Percentiles rank a stretch among this genome's conserved stretches.
Evolutionary conservation across 64 coral and sea anemone species (phyloP).

Genomic region (Platygyra sinensis): DNA sequence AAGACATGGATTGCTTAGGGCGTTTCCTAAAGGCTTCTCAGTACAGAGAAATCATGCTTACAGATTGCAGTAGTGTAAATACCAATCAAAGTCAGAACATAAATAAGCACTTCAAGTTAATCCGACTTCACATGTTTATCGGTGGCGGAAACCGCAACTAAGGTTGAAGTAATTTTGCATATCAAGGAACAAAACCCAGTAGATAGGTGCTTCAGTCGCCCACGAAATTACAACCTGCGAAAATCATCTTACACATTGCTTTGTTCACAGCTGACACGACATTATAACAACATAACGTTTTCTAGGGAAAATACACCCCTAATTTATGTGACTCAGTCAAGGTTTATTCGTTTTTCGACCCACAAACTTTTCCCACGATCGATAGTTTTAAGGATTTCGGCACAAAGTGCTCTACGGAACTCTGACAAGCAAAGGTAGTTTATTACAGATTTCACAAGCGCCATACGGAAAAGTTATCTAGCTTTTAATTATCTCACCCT

Average conservation of each 20-base stretch:
- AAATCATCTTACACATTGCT: too few species aligned
- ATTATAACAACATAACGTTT: not conserved
- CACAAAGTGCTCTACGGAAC: not conserved
- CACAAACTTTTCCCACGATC: not conserved
- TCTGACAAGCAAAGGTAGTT: not conserved
- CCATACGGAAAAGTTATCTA: not conserved
- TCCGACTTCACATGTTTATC: slow-evolving; percentile 18
- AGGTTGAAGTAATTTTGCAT: not conserved
- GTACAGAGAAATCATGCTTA: too few species aligned
- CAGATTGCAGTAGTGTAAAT: not conserved
- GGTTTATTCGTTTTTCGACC: not conserved
- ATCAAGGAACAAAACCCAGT: not conserved
- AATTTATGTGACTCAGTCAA: not conserved
- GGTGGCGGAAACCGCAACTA: not conserved
- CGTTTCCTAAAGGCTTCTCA: too few species aligned
- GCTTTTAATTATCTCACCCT: not conserved
- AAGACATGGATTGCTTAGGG: too few species aligned
- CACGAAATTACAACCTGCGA: not conserved
- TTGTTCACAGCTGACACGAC: not conserved
- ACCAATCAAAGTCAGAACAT: slow-evolving; percentile 1
- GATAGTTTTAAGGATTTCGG: not conserved
- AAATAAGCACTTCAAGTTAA: not conserved
- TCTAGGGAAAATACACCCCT: not conserved
- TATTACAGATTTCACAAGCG: not conserved
- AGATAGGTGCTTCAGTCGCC: not conserved